A percentile compares a stretch with the other conserved stretches of the same genome.
Conservation (phyloP, 2,797 vertebrate genomes). For the Simalia tracyae region DNA sequence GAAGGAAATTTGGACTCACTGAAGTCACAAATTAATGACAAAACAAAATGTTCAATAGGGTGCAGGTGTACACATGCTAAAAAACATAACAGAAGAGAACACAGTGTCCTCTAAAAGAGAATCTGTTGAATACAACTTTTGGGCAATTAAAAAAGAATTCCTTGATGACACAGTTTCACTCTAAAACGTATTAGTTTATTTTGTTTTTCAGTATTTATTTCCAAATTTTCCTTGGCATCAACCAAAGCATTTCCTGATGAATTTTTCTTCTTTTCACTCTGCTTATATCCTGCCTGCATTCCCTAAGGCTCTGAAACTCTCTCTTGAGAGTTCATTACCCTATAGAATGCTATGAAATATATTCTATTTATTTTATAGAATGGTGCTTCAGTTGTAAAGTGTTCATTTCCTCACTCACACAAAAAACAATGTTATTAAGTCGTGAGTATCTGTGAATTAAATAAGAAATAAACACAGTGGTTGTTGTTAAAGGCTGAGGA, state of each 20-base stretch:
- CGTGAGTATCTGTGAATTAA: conserved; percentile 16
- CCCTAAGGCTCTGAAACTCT: background rate
- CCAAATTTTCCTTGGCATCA: background rate
- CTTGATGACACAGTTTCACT: background rate
- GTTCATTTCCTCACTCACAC: background rate
- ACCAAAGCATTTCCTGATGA: background rate
- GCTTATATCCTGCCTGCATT: background rate
- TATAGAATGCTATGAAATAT: conserved; percentile 18
- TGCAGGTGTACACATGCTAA: background rate
- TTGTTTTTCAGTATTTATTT: background rate
- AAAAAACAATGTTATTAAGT: background rate
- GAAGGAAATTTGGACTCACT: background rate
- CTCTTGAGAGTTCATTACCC: conserved; percentile 17
- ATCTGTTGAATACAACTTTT: background rate
- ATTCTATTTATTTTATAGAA: conserved; percentile 26
- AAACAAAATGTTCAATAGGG: background rate
- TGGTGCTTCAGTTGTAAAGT: background rate
- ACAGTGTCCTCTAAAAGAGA: background rate
- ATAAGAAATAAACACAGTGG: conserved; percentile 15
- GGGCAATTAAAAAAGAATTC: background rate
- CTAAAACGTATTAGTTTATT: background rate
- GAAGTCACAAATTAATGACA: background rate
- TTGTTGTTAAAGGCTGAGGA: background rate
- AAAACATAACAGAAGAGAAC: background rate
- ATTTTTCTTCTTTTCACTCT: background rate